Evolutionary conservation across 2,113 vertebrate species (phyloP).

Genomic region (Oryzias javanicus): DNA sequence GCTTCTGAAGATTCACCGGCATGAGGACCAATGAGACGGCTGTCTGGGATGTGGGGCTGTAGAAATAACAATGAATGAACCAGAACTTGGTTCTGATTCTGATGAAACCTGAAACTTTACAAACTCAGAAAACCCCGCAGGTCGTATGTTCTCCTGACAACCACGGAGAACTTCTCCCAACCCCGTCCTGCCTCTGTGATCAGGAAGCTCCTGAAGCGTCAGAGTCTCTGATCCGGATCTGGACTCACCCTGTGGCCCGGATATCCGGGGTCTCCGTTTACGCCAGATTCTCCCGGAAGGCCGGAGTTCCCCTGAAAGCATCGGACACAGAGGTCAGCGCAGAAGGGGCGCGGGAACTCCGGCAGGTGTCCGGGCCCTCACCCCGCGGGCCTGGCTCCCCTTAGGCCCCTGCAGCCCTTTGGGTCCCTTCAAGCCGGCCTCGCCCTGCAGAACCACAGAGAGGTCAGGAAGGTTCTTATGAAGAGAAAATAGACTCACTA

Average conservation of each 20-base stretch:
- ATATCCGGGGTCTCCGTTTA: constrained; percentile 75
- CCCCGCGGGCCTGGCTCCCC: constrained; percentile 82
- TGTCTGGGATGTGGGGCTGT: too few species aligned
- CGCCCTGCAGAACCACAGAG: constrained; percentile 74
- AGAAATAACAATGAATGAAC: too few species aligned
- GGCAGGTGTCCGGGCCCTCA: constrained; percentile 43
- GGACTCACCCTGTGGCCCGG: constrained; percentile 78
- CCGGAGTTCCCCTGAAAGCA: constrained; percentile 79
- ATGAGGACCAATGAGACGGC: too few species aligned
- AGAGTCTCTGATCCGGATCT: neutral
- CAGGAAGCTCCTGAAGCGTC: neutral
- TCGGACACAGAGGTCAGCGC: neutral
- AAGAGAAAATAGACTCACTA: too few species aligned
- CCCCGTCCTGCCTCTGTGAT: too few species aligned
- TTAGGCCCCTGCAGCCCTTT: constrained; percentile 78
- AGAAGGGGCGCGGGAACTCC: neutral
- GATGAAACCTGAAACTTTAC: too few species aligned
- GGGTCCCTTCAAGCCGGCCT: constrained; percentile 73
- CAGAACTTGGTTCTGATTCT: too few species aligned
- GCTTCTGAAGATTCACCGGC: too few species aligned
- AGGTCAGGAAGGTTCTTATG: constrained; percentile 24
- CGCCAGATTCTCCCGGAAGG: constrained; percentile 69
- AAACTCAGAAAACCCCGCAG: too few species aligned
- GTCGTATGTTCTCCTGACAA: too few species aligned
- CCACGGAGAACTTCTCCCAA: too few species aligned